Conservation (phyloP, 2,888 invertebrate genomes). For the Drosophila robusta region DNA sequence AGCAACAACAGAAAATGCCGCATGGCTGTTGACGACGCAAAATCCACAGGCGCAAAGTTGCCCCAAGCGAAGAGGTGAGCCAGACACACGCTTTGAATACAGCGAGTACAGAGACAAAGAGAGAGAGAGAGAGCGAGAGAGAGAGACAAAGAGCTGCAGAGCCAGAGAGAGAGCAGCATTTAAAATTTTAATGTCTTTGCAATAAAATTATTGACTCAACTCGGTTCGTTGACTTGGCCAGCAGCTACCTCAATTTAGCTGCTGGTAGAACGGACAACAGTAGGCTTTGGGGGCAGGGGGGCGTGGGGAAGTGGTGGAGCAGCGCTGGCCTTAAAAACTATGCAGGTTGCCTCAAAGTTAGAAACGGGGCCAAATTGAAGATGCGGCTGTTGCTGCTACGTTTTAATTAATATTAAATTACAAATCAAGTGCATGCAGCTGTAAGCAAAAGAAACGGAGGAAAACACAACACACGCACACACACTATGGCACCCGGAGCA, state of each 20-base stretch:
- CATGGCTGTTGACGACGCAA: constrained; percentile 57
- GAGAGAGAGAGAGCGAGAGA: neutral
- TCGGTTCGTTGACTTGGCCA: constrained; percentile 55
- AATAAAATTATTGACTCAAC: constrained; percentile 63
- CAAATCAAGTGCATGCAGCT: constrained; percentile 58
- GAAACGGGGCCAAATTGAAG: constrained; percentile 12
- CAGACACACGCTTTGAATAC: constrained; percentile 40
- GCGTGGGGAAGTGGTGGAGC: too few species aligned
- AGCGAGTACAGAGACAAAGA: constrained; percentile 8
- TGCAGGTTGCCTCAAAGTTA: constrained; percentile 21
- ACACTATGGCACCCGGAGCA: neutral
- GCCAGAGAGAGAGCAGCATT: constrained; percentile 29
- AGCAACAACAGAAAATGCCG: constrained; percentile 27
- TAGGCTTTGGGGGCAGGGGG: too few species aligned
- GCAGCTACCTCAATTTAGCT: constrained; percentile 23
- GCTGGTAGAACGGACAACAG: neutral
- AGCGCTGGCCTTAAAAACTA: constrained; percentile 4
- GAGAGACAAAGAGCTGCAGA: neutral
- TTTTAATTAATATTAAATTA: constrained; percentile 80
- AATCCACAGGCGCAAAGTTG: constrained; percentile 57
- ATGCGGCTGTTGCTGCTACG: constrained; percentile 20
- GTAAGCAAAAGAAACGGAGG: constrained; percentile 10
- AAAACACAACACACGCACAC: constrained; percentile 15
- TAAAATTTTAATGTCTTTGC: constrained; percentile 62
- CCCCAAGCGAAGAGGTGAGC: constrained; percentile 52